These are phyloP conservation scores for Panthera uncia DNA, from an alignment of 2,113 vertebrate genomes.

Conservation along the genomic window DNA sequence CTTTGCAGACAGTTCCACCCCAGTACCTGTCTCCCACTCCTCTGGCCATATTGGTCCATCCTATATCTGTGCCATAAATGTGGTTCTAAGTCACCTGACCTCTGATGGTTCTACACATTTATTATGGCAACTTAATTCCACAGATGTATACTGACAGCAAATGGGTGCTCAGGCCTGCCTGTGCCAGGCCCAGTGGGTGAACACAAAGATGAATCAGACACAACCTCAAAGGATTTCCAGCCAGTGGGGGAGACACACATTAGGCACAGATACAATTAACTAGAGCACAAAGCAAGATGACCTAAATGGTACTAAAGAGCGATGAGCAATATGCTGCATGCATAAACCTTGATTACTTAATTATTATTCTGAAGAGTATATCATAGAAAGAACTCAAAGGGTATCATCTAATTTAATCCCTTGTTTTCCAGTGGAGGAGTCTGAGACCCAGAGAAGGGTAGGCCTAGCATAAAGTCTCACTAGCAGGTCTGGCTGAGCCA, in stretches of 20 bases:
- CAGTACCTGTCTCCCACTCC: neutral
- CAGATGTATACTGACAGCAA: slow-evolving; percentile 36
- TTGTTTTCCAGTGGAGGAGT: slow-evolving; percentile 51
- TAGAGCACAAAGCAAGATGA: slow-evolving; percentile 62
- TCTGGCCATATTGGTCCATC: neutral
- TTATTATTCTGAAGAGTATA: slow-evolving; percentile 52
- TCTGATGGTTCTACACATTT: neutral
- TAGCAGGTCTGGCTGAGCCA: neutral
- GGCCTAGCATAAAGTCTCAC: neutral
- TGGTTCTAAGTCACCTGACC: slow-evolving; percentile 19
- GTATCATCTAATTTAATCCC: slow-evolving; percentile 44
- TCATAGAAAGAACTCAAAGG: slow-evolving; percentile 50
- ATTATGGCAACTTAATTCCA: slow-evolving; percentile 51
- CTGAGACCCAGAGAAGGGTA: slow-evolving; percentile 31
- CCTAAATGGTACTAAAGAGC: slow-evolving; percentile 64
- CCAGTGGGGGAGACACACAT: slow-evolving; percentile 58
- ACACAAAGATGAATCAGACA: slow-evolving; percentile 68
- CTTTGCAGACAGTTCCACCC: neutral
- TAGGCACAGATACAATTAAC: slow-evolving; percentile 66
- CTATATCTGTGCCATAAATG: slow-evolving; percentile 12
- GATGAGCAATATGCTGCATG: slow-evolving; percentile 47
- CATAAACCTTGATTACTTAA: slow-evolving; percentile 67
- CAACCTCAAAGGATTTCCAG: slow-evolving; percentile 63
- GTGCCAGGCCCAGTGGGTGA: slow-evolving; percentile 26
- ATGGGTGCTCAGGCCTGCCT: slow-evolving; percentile 48